Evolutionary conservation across 2,888 invertebrate species (phyloP), one percentile per base, ranked within the genome.

Genomic region (Chrysotoxum bicinctum): DNA sequence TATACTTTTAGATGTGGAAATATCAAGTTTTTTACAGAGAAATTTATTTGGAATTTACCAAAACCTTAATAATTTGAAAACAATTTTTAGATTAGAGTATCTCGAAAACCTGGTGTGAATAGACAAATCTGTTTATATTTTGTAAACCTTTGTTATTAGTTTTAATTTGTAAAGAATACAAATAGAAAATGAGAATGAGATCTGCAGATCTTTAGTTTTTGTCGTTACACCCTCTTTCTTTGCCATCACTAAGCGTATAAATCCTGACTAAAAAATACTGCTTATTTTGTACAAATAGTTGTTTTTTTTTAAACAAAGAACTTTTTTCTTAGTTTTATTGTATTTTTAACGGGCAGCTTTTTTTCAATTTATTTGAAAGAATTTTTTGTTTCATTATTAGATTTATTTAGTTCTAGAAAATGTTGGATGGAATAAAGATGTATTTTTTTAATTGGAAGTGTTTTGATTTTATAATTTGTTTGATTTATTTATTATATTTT

Each of bases 231-330:
- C 16, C 9, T 1, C 2, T 6, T 6, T 2, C 40, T n/a, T 37
- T 5, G 37, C 6, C 5, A 37, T 14, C 12, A 37, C 37, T 21
- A 37, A 21, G 8, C 21, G 26, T 62, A 43, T 62, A 77, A 23
- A 12, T 26, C 14, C 23, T 40, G 2, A 60, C 37, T 30, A 43
- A 72, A 60, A 68, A 52, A 35, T 56, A n/a, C 48, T 45, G 68
- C 60, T 73, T 78, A 77, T 30, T 66, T 40, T 78, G 82, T 82
- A 83, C 78, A 78, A 83, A 78, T 69, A 21, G 43, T 77, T 60
- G 30, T 69, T 60, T 26, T 3, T n/a, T 40, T 26, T 14, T 30
- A 37, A 12, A 19, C 6, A 26, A 50, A 50, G 23, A 23, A 4
- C 21, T 37, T 72, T 72, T 77, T 58, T n/a, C 37, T 64, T 37